Conservation (phyloP, 2,888 invertebrate genomes). For the Leistus spinibarbis region DNA sequence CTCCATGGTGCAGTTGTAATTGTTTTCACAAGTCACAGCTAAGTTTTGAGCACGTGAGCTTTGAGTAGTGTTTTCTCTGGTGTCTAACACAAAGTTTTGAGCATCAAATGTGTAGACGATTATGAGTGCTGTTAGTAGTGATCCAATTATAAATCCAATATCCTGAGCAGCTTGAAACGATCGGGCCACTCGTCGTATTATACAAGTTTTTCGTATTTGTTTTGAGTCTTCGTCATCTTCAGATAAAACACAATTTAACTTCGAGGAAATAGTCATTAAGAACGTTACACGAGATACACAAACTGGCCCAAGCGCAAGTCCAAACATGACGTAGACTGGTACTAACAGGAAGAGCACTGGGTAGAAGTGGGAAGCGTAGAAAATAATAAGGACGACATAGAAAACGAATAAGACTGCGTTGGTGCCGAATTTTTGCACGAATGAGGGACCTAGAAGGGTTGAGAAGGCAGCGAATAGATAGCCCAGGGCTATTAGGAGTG, state of each 20-base stretch:
- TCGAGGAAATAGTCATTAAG: slow-evolving; percentile 57
- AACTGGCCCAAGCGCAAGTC: slow-evolving; percentile 61
- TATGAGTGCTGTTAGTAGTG: slow-evolving; percentile 47
- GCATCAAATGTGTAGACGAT: slow-evolving; percentile 12
- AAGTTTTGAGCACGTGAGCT: background rate
- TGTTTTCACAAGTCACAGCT: background rate
- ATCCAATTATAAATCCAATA: slow-evolving; percentile 63
- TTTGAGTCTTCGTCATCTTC: slow-evolving; percentile 57
- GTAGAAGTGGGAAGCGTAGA: slow-evolving; percentile 67
- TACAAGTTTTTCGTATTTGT: slow-evolving; percentile 50
- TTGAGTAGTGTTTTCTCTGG: background rate
- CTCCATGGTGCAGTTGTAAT: slow-evolving; percentile 2
- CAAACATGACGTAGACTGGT: slow-evolving; percentile 63
- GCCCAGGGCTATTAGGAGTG: slow-evolving; percentile 66
- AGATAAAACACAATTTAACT: slow-evolving; percentile 56
- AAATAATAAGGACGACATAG: slow-evolving; percentile 62
- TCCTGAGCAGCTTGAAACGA: slow-evolving; percentile 64
- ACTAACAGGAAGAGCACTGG: slow-evolving; percentile 61
- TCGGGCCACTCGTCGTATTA: slow-evolving; percentile 60
- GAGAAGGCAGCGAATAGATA: slow-evolving; percentile 67
- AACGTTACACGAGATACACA: slow-evolving; percentile 51
- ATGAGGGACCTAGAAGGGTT: slow-evolving; percentile 59
- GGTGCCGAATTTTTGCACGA: slow-evolving; percentile 62
- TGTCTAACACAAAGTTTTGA: slow-evolving; percentile 3
- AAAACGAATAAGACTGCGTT: slow-evolving; percentile 58